Evolutionary conservation across 2,888 invertebrate genomes (phyloP).

Genomic region (Euplexia lucipara): DNA sequence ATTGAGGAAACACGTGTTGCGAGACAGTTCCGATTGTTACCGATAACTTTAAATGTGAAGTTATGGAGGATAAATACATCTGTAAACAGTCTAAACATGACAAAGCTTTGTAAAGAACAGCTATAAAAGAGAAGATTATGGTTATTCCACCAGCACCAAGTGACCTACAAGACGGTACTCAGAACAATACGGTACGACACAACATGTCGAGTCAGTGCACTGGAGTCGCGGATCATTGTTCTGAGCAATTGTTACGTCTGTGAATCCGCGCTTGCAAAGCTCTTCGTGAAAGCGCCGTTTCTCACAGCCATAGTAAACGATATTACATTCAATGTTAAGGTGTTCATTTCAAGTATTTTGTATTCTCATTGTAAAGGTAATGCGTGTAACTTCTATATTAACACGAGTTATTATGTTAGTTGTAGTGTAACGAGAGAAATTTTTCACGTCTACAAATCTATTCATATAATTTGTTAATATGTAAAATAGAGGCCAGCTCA

Average conservation of each 20-base stretch:
- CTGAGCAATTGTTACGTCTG: conserved; percentile 76
- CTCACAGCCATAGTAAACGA: conserved; percentile 76
- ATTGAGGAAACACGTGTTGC: conserved; percentile 19
- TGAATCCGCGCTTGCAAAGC: conserved; percentile 76
- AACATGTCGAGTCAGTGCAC: conserved; percentile 70
- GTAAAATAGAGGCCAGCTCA: background rate
- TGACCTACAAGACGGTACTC: conserved; percentile 43
- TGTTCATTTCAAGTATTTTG: conserved; percentile 67
- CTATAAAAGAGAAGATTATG: conserved; percentile 25
- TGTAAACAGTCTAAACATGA: background rate
- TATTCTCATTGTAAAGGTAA: conserved; percentile 54
- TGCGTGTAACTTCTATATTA: conserved; percentile 66
- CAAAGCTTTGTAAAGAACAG: background rate
- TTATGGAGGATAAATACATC: background rate
- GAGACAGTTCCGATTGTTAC: conserved; percentile 9
- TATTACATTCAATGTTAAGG: conserved; percentile 72
- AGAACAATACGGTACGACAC: conserved; percentile 45
- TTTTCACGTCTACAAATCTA: background rate
- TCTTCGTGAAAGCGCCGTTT: conserved; percentile 85
- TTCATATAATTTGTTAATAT: background rate
- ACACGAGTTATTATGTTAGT: conserved; percentile 26
- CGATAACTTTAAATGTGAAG: background rate
- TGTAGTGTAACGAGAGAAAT: conserved; percentile 41
- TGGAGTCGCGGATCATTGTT: conserved; percentile 81
- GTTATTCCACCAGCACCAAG: conserved; percentile 36